Percentiles rank a stretch among this genome's conserved stretches.
phyloP scores from a whole-genome alignment of 1,140 invertebrate genomes.

The Galleria mellonella region DNA sequence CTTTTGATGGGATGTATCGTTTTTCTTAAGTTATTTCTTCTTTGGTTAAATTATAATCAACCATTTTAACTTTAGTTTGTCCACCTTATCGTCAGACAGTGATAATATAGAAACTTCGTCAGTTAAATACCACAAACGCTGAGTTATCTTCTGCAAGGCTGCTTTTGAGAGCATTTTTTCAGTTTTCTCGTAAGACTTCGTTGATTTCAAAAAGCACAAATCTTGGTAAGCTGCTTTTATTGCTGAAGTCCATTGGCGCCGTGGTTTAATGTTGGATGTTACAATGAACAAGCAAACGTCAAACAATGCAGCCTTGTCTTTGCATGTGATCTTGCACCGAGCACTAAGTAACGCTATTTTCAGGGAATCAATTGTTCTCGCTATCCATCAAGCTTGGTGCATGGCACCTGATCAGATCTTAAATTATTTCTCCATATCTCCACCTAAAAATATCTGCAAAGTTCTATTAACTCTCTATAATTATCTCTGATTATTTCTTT shows the following conservation, averaged over 20 bases:
- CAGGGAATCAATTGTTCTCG: background rate
- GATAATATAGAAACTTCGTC: no score
- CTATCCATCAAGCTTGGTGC: background rate
- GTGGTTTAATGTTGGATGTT: background rate
- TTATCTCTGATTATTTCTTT: background rate
- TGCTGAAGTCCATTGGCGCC: background rate
- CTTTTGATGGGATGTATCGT: background rate
- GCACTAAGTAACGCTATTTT: constrained; percentile 3
- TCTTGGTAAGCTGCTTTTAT: background rate
- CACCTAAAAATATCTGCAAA: background rate
- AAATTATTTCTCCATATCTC: background rate
- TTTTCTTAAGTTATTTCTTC: background rate
- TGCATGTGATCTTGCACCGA: background rate
- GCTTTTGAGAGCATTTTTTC: background rate
- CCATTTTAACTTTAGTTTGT: background rate
- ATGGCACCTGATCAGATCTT: background rate
- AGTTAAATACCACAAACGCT: constrained; percentile 1
- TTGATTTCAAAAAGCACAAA: background rate
- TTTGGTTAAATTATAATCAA: background rate
- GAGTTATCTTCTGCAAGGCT: background rate
- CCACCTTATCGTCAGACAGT: background rate
- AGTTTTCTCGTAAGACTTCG: no score
- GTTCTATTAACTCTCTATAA: background rate
- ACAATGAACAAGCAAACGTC: background rate
- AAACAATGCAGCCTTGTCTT: background rate